Percentiles rank a stretch among this genome's conserved stretches.
Evolutionary conservation across 2,113 vertebrate species (phyloP).

Genomic region (Delphinapterus leucas): DNA sequence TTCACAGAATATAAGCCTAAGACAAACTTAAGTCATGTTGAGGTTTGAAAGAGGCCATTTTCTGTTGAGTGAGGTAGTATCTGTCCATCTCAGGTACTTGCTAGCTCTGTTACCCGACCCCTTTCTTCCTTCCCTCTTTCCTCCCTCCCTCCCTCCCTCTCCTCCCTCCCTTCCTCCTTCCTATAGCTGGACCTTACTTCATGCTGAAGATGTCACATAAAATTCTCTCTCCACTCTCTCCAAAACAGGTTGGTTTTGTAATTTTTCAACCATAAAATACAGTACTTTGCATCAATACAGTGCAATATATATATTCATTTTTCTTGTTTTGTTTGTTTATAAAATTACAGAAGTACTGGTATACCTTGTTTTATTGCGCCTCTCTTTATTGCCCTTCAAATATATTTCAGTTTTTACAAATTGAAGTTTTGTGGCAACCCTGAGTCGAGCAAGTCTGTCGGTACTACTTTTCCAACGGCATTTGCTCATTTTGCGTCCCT

Average conservation of each 20-base stretch:
- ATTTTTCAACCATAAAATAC: slow-evolving; percentile 11
- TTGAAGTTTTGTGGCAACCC: not conserved
- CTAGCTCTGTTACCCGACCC: not conserved
- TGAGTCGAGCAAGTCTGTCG: not conserved
- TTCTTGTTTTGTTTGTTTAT: not conserved
- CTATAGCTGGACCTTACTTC: not conserved
- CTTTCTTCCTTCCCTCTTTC: not conserved
- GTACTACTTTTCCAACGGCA: not conserved
- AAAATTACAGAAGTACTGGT: not conserved
- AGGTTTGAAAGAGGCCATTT: not conserved
- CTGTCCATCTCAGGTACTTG: not conserved
- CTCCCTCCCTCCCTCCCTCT: too few species aligned
- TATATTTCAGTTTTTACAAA: not conserved
- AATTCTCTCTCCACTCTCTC: not conserved
- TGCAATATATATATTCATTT: not conserved
- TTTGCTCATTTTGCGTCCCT: not conserved
- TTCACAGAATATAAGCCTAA: slow-evolving; percentile 31
- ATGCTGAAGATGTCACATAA: not conserved
- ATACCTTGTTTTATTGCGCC: not conserved
- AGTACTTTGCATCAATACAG: slow-evolving; percentile 7
- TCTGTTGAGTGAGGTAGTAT: not conserved
- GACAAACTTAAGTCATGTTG: not conserved
- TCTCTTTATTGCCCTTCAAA: not conserved
- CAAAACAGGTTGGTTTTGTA: not conserved
- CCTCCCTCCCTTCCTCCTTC: not conserved